Conservation (phyloP, 2,888 invertebrate species). For the Drosophila macrospina region DNA sequence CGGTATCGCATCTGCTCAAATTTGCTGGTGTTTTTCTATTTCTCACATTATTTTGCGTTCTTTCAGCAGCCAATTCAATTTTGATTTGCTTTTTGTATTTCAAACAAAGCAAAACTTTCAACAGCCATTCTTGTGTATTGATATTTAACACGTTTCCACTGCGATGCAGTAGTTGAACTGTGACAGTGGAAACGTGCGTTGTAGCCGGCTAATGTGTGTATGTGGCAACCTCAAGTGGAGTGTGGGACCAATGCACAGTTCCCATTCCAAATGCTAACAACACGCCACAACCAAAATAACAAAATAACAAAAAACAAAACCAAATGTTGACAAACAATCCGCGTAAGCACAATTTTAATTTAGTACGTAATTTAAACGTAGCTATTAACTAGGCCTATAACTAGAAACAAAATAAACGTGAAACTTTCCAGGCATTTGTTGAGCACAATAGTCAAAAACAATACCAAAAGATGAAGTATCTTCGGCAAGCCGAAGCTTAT, state of each 20-base stretch:
- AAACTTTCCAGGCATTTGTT: conserved; percentile 63
- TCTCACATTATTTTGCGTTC: conserved; percentile 17
- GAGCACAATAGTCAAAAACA: conserved; percentile 59
- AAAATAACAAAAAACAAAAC: not conserved
- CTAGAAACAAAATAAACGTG: conserved; percentile 27
- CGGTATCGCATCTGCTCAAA: conserved; percentile 55
- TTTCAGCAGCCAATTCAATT: conserved; percentile 25
- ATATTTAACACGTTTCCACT: conserved; percentile 18
- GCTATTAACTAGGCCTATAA: conserved; percentile 65
- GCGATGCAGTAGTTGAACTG: conserved; percentile 26
- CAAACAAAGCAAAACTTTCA: conserved; percentile 74
- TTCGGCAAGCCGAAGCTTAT: conserved; percentile 43
- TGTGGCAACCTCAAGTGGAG: conserved; percentile 40
- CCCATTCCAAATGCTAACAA: conserved; percentile 62
- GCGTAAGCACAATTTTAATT: conserved; percentile 80
- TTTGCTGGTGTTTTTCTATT: conserved; percentile 51
- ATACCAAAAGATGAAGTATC: conserved; percentile 19
- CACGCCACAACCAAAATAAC: conserved; percentile 53
- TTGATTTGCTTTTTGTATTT: conserved; percentile 20
- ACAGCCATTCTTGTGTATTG: conserved; percentile 31
- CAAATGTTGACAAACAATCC: conserved; percentile 65
- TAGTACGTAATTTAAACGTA: conserved; percentile 61
- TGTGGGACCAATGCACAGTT: conserved; percentile 52
- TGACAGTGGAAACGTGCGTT: conserved; percentile 19
- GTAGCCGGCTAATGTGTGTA: conserved; percentile 41